These are phyloP conservation scores for Colletes gigas DNA, from an alignment of 1,140 invertebrate genomes.

Conservation along the genomic window DNA sequence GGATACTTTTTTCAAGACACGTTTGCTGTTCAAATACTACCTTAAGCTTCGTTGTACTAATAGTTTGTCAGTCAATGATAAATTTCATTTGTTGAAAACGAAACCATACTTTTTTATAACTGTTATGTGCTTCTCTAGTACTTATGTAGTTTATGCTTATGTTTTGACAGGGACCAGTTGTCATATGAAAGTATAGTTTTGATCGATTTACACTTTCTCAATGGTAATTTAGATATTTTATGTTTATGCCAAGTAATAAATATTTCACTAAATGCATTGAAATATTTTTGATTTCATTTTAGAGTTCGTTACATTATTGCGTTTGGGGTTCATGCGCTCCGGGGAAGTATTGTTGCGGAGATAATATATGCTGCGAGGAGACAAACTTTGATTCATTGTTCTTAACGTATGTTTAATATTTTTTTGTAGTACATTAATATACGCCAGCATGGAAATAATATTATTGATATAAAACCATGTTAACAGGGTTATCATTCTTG, in stretches of 20 bases:
- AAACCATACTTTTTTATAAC: too few species aligned
- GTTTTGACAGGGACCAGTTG: conserved; percentile 15
- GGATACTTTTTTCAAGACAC: too few species aligned
- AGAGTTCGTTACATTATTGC: conserved; percentile 48
- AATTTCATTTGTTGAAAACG: neutral
- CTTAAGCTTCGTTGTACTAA: too few species aligned
- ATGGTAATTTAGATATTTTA: conserved; percentile 22
- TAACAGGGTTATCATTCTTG: conserved; percentile 15
- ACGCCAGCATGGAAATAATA: neutral
- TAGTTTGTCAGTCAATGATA: neutral
- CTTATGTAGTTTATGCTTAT: neutral
- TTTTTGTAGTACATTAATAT: neutral
- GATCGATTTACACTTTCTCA: neutral
- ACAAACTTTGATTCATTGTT: conserved; percentile 23
- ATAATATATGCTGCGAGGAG: conserved; percentile 52
- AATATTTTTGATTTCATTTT: conserved; percentile 8
- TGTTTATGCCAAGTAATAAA: neutral
- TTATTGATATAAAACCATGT: conserved; percentile 4
- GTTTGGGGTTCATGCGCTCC: conserved; percentile 49
- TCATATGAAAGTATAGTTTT: neutral
- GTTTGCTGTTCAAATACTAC: too few species aligned
- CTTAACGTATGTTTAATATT: conserved; percentile 25
- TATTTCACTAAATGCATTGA: neutral
- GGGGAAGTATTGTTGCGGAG: conserved; percentile 45
- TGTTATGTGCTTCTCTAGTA: neutral